Evolutionary conservation across 2,888 invertebrate species (phyloP).

Genomic region (Kryphioiulus occultus): DNA sequence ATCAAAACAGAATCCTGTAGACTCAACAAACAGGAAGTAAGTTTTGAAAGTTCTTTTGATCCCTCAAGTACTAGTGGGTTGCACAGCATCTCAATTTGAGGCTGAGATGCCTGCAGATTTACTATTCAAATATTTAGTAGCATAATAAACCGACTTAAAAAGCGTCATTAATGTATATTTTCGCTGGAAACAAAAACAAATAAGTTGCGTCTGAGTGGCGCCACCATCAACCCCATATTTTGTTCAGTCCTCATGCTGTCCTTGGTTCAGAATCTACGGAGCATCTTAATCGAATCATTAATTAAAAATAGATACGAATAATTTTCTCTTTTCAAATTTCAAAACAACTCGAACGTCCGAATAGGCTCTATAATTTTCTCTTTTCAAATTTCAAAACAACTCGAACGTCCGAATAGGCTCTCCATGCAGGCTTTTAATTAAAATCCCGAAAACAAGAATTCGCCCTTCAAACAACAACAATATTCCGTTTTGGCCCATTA

Average conservation of each 20-base stretch:
- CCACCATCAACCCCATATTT: background rate
- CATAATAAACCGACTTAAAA: background rate
- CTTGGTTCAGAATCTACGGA: background rate
- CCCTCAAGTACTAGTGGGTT: background rate
- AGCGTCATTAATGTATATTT: background rate
- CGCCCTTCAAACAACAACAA: background rate
- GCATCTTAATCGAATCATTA: background rate
- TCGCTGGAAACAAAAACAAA: conserved; percentile 1
- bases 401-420: background rate
- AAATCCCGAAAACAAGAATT: conserved; percentile 7
- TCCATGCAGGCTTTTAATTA: background rate
- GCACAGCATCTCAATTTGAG: background rate
- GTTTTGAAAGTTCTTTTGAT: background rate
- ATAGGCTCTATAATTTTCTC: background rate
- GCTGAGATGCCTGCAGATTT: background rate
- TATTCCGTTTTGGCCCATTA: background rate
- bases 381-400: background rate
- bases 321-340: background rate
- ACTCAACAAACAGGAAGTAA: background rate
- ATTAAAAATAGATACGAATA: background rate
- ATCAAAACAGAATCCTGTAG: too few species aligned
- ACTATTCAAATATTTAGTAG: background rate
- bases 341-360: background rate
- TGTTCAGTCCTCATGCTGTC: background rate
- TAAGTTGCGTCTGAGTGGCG: background rate